Conservation (phyloP, 2,113 vertebrate species). For the Cygnus atratus region DNA sequence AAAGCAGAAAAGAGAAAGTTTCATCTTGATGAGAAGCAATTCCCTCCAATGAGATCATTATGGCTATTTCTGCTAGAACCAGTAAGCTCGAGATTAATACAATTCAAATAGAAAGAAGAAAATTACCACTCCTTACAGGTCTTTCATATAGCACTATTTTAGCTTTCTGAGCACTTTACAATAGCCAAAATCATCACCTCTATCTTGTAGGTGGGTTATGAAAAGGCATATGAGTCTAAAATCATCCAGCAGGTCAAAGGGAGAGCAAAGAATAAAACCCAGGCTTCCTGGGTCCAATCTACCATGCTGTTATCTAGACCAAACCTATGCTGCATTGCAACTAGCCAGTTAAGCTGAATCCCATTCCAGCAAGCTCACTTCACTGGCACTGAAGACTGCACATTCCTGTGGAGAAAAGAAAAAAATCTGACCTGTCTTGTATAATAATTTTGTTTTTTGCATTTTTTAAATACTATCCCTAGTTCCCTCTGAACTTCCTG, state of each 20-base stretch:
- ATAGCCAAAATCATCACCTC: not conserved
- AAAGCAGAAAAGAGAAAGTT: not conserved
- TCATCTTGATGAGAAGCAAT: not conserved
- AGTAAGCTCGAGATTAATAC: not conserved
- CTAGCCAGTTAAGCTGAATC: not conserved
- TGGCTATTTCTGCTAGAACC: not conserved
- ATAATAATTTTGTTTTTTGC: not conserved
- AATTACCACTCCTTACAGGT: not conserved
- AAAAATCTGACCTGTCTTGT: not conserved
- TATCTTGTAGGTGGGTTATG: not conserved
- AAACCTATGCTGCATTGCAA: not conserved
- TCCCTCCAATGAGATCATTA: not conserved
- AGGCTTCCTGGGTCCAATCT: not conserved
- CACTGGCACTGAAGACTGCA: not conserved
- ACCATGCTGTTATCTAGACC: not conserved
- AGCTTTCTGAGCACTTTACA: not conserved
- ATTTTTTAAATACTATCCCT: not conserved
- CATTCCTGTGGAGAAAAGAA: not conserved
- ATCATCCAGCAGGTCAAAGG: not conserved
- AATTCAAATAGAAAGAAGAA: not conserved
- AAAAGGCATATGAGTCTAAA: not conserved
- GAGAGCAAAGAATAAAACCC: not conserved
- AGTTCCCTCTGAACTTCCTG: conserved; percentile 17
- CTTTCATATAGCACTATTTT: not conserved
- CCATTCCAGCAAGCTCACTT: not conserved